Conservation (phyloP, 1,140 invertebrate genomes). For the Cheumatopsyche charites region DNA sequence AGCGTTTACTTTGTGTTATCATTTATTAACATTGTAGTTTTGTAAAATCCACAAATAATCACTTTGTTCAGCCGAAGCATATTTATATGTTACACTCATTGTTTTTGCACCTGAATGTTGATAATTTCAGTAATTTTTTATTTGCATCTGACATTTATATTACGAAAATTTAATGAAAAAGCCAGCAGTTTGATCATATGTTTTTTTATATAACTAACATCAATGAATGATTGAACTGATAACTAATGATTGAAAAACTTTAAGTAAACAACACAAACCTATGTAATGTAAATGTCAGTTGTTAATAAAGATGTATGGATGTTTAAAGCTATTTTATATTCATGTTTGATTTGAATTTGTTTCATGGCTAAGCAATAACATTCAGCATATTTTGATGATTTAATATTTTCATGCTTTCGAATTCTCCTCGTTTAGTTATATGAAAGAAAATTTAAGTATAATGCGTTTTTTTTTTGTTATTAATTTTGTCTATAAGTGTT, state of each 20-base stretch:
- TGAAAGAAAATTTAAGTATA: background rate
- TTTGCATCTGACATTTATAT: background rate
- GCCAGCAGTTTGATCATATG: too few species aligned
- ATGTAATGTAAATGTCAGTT: too few species aligned
- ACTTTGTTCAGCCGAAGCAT: background rate
- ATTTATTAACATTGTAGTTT: background rate
- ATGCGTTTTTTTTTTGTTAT: slow-evolving; percentile 16
- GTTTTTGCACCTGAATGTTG: background rate
- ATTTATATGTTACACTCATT: background rate
- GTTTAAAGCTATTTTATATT: too few species aligned
- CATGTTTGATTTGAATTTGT: background rate
- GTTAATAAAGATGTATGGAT: too few species aligned
- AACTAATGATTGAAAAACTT: too few species aligned
- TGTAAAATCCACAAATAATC: background rate
- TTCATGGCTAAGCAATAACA: too few species aligned
- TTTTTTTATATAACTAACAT: too few species aligned
- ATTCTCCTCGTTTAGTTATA: background rate
- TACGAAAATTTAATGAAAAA: too few species aligned
- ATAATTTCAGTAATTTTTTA: background rate
- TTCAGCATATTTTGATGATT: too few species aligned
- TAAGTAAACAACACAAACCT: too few species aligned
- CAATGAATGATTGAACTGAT: too few species aligned
- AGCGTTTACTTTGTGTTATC: too few species aligned
- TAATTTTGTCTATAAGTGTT: slow-evolving; percentile 8
- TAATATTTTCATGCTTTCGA: background rate